Evolutionary conservation across 2,888 invertebrate species (phyloP).

Genomic region (Pheosia tremula): DNA sequence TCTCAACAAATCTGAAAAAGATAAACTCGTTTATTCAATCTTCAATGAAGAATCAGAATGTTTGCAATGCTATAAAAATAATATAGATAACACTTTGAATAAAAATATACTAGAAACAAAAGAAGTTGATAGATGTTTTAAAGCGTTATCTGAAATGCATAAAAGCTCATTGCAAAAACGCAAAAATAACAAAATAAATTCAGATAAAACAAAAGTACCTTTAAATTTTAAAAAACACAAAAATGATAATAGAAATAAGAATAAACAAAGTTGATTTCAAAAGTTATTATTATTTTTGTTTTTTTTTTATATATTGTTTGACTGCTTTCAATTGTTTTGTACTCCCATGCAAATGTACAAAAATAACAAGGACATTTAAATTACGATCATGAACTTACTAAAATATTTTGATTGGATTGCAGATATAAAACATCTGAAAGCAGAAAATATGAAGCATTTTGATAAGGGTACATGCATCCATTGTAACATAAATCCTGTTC

Average conservation of each 20-base stretch:
- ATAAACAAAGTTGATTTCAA: not conserved
- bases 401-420: slow-evolving; percentile 44
- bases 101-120: slow-evolving; percentile 4
- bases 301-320: not conserved
- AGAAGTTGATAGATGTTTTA: slow-evolving; percentile 5
- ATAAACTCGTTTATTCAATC: not conserved
- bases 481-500: slow-evolving; percentile 12
- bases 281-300: not conserved
- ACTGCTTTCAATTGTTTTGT: slow-evolving; percentile 60
- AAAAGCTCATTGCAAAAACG: slow-evolving; percentile 4
- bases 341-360: slow-evolving; percentile 62
- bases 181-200: slow-evolving; percentile 9
- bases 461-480: slow-evolving; percentile 31
- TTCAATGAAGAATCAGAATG: slow-evolving; percentile 4
- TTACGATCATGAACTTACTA: slow-evolving; percentile 10
- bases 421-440: slow-evolving; percentile 58
- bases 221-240: not conserved
- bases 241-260: not conserved
- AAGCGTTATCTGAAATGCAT: slow-evolving; percentile 4
- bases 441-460: slow-evolving; percentile 27
- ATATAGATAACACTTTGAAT: not conserved
- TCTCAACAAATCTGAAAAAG: not conserved
- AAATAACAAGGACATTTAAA: slow-evolving; percentile 7
- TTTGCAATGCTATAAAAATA: not conserved
- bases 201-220: not conserved